These are phyloP conservation scores for Pholis gunnellus DNA, from an alignment of 2,113 vertebrate species.

Conservation along the genomic window DNA sequence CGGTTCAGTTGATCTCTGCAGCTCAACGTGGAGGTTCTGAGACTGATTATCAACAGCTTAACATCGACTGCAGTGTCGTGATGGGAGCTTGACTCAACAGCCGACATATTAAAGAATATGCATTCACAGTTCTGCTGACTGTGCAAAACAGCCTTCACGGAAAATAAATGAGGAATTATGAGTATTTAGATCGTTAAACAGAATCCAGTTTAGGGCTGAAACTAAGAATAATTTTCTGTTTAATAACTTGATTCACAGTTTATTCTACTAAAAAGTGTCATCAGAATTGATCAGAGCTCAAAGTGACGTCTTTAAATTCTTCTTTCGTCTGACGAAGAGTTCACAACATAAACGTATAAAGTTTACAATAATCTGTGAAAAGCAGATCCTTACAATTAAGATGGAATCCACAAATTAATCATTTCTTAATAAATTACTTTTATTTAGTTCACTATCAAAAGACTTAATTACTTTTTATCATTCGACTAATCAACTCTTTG, in stretches of 20 bases:
- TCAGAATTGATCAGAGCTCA: neutral
- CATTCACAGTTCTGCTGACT: neutral
- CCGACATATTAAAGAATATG: conserved; percentile 4
- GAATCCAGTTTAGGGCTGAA: neutral
- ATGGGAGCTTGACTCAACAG: neutral
- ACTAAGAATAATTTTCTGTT: neutral
- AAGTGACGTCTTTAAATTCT: too few species aligned
- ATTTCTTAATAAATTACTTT: neutral
- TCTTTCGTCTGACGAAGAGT: too few species aligned
- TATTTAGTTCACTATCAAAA: neutral
- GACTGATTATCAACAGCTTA: conserved; percentile 8
- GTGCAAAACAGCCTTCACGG: neutral
- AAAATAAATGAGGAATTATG: neutral
- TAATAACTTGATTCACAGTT: neutral
- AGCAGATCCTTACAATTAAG: neutral
- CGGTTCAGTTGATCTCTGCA: too few species aligned
- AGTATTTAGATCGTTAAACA: neutral
- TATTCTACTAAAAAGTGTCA: neutral
- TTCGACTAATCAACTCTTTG: neutral
- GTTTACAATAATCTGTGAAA: neutral
- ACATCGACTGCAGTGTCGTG: neutral
- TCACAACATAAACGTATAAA: too few species aligned
- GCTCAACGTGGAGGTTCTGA: neutral
- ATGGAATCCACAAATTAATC: neutral
- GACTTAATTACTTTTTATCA: neutral